These are phyloP conservation scores for Pentalonia nigronervosa DNA, from an alignment of 1,140 invertebrate species.

Conservation along the genomic window DNA sequence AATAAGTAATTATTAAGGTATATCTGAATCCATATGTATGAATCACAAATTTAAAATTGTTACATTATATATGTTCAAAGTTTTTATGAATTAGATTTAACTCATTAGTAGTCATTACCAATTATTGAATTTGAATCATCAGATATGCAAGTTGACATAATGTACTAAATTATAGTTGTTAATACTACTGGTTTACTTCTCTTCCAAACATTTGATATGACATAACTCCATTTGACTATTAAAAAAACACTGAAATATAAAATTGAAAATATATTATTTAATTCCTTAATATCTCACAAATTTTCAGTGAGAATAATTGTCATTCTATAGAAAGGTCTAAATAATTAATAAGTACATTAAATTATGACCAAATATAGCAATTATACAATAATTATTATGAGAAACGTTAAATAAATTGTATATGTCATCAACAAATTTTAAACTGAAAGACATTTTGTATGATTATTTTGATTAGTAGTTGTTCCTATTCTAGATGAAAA, in stretches of 20 bases:
- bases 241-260: background rate
- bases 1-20: no score
- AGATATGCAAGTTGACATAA: background rate
- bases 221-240: background rate
- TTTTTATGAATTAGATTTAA: background rate
- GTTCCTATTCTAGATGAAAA: background rate
- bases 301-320: background rate
- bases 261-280: background rate
- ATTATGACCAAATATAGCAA: background rate
- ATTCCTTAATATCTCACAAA: background rate
- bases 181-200: background rate
- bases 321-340: background rate
- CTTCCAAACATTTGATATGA: background rate
- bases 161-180: background rate
- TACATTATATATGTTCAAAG: background rate
- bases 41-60: no score
- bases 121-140: background rate
- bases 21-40: no score
- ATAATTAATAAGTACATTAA: background rate
- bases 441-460: background rate
- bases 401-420: background rate
- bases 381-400: background rate
- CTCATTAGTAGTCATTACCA: background rate
- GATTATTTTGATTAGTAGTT: background rate
- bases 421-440: background rate